Conservation (phyloP, 2,113 vertebrate species). For the Periophthalmodon schlosseri region DNA sequence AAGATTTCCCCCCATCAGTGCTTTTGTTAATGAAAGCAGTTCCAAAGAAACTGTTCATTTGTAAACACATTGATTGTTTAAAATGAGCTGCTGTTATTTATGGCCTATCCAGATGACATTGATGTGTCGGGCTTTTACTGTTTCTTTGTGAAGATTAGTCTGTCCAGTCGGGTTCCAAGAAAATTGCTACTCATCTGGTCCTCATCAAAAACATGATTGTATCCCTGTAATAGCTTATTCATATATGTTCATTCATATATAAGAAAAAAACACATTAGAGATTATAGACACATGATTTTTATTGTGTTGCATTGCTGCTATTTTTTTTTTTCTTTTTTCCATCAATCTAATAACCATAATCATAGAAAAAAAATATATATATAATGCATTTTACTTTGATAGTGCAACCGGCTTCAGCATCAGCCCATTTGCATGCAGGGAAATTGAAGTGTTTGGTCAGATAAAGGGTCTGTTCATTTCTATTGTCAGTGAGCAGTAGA, state of each 20-base stretch:
- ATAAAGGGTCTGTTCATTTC: too few relatives aligned
- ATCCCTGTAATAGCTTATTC: neutral
- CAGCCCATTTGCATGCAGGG: too few relatives aligned
- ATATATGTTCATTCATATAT: neutral
- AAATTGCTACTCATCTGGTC: neutral
- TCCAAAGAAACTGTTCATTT: constrained; percentile 49
- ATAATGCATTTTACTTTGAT: too few relatives aligned
- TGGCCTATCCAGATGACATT: constrained; percentile 32
- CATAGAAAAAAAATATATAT: too few relatives aligned
- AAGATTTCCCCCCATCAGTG: constrained; percentile 31
- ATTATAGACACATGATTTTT: too few relatives aligned
- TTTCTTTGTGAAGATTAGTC: constrained; percentile 13
- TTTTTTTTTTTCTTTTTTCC: too few relatives aligned
- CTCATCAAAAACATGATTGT: neutral
- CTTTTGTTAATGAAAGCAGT: constrained; percentile 40
- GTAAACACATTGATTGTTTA: constrained; percentile 53
- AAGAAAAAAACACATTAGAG: too few relatives aligned
- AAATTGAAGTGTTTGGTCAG: too few relatives aligned
- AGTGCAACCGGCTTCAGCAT: too few relatives aligned
- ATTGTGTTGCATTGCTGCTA: too few relatives aligned
- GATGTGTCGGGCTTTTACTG: constrained; percentile 22
- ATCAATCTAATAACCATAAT: too few relatives aligned
- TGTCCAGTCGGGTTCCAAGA: constrained; percentile 1
- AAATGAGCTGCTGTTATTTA: constrained; percentile 54
- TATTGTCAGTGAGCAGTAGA: too few relatives aligned